A percentile compares a stretch with the other conserved stretches of the same genome.
Conservation (phyloP, 2,888 invertebrate genomes). For the Monopis laevigella region DNA sequence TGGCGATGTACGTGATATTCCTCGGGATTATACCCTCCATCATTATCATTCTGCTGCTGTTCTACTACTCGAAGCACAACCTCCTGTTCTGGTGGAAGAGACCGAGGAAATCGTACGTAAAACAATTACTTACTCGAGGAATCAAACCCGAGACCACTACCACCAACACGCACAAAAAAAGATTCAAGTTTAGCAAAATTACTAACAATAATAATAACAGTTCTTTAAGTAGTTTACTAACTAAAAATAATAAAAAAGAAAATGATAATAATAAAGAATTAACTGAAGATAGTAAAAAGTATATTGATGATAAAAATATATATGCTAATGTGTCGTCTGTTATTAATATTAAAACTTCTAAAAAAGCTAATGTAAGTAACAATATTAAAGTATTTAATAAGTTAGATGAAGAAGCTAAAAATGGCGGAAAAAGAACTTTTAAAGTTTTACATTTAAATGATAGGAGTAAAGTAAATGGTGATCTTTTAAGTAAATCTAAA, state of each 20-base stretch:
- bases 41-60: slow-evolving; percentile 71
- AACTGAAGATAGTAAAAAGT: background rate
- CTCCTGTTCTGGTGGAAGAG: slow-evolving; percentile 59
- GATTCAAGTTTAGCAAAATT: background rate
- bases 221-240: slow-evolving; percentile 2
- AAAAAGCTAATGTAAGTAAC: slow-evolving; percentile 9
- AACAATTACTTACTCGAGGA: slow-evolving; percentile 13
- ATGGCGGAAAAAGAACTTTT: no score
- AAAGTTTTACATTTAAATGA: no score
- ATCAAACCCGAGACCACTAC: slow-evolving; percentile 15
- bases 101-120: slow-evolving; percentile 61
- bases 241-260: background rate
- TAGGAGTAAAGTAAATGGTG: no score
- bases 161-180: slow-evolving; percentile 13
- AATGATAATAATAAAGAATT: background rate
- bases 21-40: slow-evolving; percentile 83
- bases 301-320: slow-evolving; percentile 12
- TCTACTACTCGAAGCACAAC: slow-evolving; percentile 82
- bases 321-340: slow-evolving; percentile 17
- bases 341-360: slow-evolving; percentile 16
- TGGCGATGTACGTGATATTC: slow-evolving; percentile 88
- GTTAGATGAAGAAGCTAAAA: background rate
- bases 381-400: slow-evolving; percentile 1
- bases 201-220: slow-evolving; percentile 4
- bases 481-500: no score